Evolutionary conservation across 2,797 vertebrate genomes (phyloP).

Genomic region (Gallirallus australis): DNA sequence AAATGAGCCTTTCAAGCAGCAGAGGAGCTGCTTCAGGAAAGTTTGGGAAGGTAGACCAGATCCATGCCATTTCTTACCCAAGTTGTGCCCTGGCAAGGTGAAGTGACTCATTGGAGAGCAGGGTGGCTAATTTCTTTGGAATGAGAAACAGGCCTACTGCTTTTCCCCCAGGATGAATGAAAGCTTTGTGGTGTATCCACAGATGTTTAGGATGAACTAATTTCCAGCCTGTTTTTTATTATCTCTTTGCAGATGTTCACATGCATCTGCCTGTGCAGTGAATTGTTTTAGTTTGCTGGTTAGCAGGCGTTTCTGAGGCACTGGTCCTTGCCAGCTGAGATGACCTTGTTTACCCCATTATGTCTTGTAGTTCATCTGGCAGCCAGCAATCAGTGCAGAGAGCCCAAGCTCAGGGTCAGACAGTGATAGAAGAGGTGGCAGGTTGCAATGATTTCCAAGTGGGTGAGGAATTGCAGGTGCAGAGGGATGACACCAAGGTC

Average conservation of each 20-base stretch:
- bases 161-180: not conserved
- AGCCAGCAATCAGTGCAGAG: too few relatives aligned
- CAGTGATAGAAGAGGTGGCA: too few relatives aligned
- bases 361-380: not conserved
- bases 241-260: not conserved
- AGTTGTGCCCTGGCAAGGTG: not conserved
- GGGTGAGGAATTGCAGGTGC: too few relatives aligned
- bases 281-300: not conserved
- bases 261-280: not conserved
- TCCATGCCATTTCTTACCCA: rapidly evolving
- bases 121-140: not conserved
- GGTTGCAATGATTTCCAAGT: too few relatives aligned
- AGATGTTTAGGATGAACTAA: not conserved
- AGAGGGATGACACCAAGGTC: too few relatives aligned
- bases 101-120: not conserved
- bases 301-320: not conserved
- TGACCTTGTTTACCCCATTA: not conserved
- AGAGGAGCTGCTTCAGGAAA: not conserved
- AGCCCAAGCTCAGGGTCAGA: too few relatives aligned
- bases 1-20: not conserved
- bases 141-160: not conserved
- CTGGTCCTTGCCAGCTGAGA: not conserved
- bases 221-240: not conserved
- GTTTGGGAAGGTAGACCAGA: not conserved
- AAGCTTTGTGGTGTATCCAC: not conserved